These are phyloP conservation scores for Choloepus didactylus DNA, from an alignment of 2,797 vertebrate genomes.

Conservation along the genomic window DNA sequence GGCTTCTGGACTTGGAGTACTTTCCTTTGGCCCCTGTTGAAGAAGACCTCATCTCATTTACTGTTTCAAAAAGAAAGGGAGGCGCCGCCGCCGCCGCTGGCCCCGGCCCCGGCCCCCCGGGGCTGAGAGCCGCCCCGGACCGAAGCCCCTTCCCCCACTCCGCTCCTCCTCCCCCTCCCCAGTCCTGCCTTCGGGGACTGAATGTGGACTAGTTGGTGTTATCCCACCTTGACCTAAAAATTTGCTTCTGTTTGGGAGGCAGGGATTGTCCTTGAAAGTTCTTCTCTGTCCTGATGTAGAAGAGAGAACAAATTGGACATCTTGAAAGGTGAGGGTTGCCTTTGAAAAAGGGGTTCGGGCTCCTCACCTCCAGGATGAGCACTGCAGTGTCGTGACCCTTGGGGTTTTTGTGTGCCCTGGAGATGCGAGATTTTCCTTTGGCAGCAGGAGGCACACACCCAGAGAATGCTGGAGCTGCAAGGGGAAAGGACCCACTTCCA, in stretches of 20 bases:
- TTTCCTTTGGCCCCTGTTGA: constrained; percentile 3
- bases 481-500: constrained; percentile 96
- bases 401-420: constrained; percentile 95
- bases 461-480: constrained; percentile 99
- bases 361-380: constrained; percentile 87
- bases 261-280: constrained; percentile 27
- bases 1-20: not conserved
- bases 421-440: constrained; percentile 97
- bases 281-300: constrained; percentile 72
- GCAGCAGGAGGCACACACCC: constrained; percentile 93
- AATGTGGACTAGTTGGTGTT: constrained; percentile 72
- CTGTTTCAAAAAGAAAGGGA: constrained; percentile 4
- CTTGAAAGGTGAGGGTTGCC: constrained; percentile 80
- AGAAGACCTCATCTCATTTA: constrained; percentile 24
- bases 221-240: constrained; percentile 42
- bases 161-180: constrained; percentile 63
- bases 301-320: constrained; percentile 62
- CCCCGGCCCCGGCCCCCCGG: constrained; percentile 85
- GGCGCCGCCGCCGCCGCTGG: constrained; percentile 85
- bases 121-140: constrained; percentile 85
- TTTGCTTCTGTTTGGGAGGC: constrained; percentile 43
- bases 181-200: constrained; percentile 62
- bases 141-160: constrained; percentile 41
- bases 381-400: constrained; percentile 91
- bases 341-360: constrained; percentile 83